Evolutionary conservation across 2,888 invertebrate species (phyloP), one percentile per base, ranked within the genome.

Genomic region (Drosophila paucipuncta): DNA sequence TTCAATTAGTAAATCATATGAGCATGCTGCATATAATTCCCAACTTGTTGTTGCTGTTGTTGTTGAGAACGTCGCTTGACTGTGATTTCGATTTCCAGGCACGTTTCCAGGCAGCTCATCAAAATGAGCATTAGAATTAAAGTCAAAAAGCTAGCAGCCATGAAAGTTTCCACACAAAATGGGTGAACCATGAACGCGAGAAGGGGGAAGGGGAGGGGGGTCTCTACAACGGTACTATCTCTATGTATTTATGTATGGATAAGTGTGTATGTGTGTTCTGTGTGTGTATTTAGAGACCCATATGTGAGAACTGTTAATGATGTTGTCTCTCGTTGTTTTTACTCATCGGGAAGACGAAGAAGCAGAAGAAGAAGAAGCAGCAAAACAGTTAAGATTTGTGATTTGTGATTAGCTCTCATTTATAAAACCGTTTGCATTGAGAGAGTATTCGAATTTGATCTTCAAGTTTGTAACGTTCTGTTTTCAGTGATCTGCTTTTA

Each of bases 81-180:
- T 22, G 7, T 6, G 37, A 72, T 67, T 57, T 54, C 22, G 52
- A 55, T 71, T 85, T 72, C 63, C 50, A 80, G 67, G 55, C 55
- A 57, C 55, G 55, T 57, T 57, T 18, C 37, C 47, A 47, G 47
- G 67, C 86, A 82, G 72, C 33, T 60, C 63, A 64, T 35, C 31
- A 35, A 50, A 64, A 55, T 62, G 52, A 65, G 52, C 22, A 61
- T 80, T 72, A 80, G 77, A 83, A 80, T 69, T 70, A 80, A 81
- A 67, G 47, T 47, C 47, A 68, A 66, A 65, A 68, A 64, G 37
- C 18, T 18, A 72, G 60, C 65, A 81, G 58, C 82, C 82, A 84
- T 81, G 81, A 84, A 81, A 77, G 74, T 73, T 73, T 83, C 66
- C 47, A 70, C n/a, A 52, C 67, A 77, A 77, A 69, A 57, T 60